Percentiles rank a stretch among this genome's conserved stretches.
Conservation (phyloP, 2,113 vertebrate species). For the Phalacrocorax brasilianus region DNA sequence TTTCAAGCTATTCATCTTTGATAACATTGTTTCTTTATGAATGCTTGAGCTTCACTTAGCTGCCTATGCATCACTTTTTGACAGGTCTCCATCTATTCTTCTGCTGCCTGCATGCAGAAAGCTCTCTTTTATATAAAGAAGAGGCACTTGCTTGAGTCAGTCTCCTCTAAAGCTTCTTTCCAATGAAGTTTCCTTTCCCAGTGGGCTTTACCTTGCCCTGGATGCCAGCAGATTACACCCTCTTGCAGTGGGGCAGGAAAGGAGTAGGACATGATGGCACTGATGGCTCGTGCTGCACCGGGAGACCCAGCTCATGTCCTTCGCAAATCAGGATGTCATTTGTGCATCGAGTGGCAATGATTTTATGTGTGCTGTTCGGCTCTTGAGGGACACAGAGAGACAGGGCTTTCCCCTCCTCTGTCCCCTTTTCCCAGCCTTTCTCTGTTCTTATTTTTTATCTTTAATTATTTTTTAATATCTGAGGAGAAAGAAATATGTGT, state of each 20-base stretch:
- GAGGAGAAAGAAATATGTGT: not conserved
- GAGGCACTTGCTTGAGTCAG: not conserved
- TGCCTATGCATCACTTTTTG: conserved; percentile 66
- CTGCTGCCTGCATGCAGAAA: conserved; percentile 18
- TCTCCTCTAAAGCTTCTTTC: not conserved
- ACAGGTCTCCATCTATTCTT: conserved; percentile 67
- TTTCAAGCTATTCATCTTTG: conserved; percentile 74
- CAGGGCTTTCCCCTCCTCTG: not conserved
- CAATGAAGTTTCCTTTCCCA: not conserved
- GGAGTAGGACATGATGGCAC: not conserved
- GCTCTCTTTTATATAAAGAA: not conserved
- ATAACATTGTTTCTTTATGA: conserved; percentile 73
- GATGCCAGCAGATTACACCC: not conserved
- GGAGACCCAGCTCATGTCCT: not conserved
- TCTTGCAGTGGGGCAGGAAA: not conserved
- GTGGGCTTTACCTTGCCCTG: not conserved
- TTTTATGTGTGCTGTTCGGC: not conserved
- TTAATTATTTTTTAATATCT: conserved; percentile 11
- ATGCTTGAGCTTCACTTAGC: conserved; percentile 67
- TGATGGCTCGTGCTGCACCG: not conserved
- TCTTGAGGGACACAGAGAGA: not conserved
- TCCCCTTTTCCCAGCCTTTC: not conserved
- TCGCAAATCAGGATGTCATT: not conserved
- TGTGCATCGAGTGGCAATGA: not conserved
- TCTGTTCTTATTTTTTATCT: not conserved